These are phyloP conservation scores for Eledona agricola DNA, from an alignment of 2,888 invertebrate species.

Conservation along the genomic window DNA sequence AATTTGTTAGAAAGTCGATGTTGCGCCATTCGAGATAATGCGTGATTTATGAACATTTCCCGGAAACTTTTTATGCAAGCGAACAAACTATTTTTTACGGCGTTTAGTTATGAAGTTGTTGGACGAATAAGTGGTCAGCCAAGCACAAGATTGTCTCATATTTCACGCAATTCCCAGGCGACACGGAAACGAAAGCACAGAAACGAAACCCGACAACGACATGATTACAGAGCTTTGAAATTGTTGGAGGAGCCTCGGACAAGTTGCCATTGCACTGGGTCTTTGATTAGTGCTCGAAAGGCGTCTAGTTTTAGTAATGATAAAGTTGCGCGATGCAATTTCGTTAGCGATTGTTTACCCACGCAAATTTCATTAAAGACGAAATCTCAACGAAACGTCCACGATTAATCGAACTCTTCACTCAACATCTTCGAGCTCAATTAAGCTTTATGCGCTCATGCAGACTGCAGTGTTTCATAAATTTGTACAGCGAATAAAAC, in stretches of 20 bases:
- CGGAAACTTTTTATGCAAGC: too few relatives aligned
- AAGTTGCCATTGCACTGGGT: constrained; percentile 1
- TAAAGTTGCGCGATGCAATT: constrained; percentile 24
- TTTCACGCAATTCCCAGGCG: constrained; percentile 42
- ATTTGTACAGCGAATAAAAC: constrained; percentile 12
- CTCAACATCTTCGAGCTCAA: constrained; percentile 4
- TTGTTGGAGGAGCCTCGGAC: constrained; percentile 8
- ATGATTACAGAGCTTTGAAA: constrained; percentile 18
- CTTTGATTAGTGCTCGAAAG: constrained; percentile 17
- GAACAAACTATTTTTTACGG: constrained; percentile 39
- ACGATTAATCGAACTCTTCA: constrained; percentile 20
- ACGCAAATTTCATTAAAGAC: constrained; percentile 11
- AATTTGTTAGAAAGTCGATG: too few relatives aligned
- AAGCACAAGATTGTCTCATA: constrained; percentile 46
- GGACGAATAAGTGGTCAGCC: constrained; percentile 46
- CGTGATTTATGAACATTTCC: too few relatives aligned
- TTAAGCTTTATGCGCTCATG: constrained; percentile 7
- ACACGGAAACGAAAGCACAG: constrained; percentile 38
- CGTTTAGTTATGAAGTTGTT: constrained; percentile 44
- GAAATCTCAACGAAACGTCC: constrained; percentile 8
- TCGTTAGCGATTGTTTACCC: constrained; percentile 10
- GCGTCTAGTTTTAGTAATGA: constrained; percentile 10
- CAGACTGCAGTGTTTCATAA: constrained; percentile 15
- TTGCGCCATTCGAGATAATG: too few relatives aligned
- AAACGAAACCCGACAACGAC: constrained; percentile 13